These are phyloP conservation scores for Candoia aspera DNA, from an alignment of 2,113 vertebrate species.

Conservation along the genomic window DNA sequence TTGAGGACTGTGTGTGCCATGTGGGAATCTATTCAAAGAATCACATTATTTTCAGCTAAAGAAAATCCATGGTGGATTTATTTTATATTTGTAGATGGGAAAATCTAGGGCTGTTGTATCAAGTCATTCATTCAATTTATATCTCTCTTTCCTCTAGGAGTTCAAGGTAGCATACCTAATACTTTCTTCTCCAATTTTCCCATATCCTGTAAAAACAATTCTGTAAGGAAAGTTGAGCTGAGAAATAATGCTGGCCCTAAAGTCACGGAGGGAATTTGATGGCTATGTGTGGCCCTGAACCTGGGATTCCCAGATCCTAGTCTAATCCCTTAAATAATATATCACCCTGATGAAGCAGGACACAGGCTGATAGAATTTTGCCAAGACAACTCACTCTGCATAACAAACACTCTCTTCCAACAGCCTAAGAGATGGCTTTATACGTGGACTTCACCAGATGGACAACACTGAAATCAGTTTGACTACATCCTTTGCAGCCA, in stretches of 20 bases:
- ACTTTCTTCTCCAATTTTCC: neutral
- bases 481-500: too few species aligned
- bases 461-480: too few species aligned
- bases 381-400: too few species aligned
- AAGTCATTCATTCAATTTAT: neutral
- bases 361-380: too few species aligned
- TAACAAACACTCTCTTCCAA: too few species aligned
- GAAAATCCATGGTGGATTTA: neutral
- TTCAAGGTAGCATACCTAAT: neutral
- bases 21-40: neutral
- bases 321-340: neutral
- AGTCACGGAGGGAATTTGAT: neutral
- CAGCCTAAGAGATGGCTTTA: too few species aligned
- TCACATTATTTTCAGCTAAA: neutral
- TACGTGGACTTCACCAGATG: too few species aligned
- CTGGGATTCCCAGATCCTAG: neutral
- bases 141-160: neutral
- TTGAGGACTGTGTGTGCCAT: neutral
- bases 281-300: neutral
- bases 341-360: too few species aligned
- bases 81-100: neutral
- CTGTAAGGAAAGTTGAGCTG: neutral
- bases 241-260: neutral
- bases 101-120: neutral
- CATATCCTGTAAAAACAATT: neutral